A percentile compares a stretch with the other conserved stretches of the same genome.
phyloP scores from a whole-genome alignment of 2,797 vertebrate genomes.

The Ambastaia sidthimunki region DNA sequence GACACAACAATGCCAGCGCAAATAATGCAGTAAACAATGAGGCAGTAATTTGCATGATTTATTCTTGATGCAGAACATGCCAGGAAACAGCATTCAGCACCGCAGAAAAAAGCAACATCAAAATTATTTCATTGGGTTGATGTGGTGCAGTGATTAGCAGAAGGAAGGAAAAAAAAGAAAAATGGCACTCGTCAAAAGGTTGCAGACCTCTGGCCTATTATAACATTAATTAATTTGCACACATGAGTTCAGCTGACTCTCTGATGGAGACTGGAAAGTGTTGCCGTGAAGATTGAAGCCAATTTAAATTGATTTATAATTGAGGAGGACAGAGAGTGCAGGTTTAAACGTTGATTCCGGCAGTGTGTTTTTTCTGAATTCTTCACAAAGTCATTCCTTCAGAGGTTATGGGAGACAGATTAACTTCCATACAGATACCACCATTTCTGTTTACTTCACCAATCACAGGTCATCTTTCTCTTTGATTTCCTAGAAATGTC shows the following conservation, averaged over 20 bases:
- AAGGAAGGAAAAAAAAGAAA: background rate
- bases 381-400: background rate
- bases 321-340: background rate
- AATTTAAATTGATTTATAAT: constrained; percentile 43
- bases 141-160: background rate
- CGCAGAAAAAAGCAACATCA: background rate
- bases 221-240: background rate
- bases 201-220: background rate
- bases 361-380: background rate
- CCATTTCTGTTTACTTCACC: background rate
- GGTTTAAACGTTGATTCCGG: background rate
- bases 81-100: background rate
- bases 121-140: background rate
- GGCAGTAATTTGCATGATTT: background rate
- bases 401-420: background rate
- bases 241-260: background rate
- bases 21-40: background rate
- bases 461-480: background rate
- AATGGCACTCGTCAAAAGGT: background rate
- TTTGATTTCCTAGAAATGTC: background rate
- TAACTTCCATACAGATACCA: background rate
- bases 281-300: constrained; percentile 9
- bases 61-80: background rate
- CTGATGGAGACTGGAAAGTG: background rate
- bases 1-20: background rate